Conservation (phyloP, 2,888 invertebrate genomes). For the Andrena camellia region DNA sequence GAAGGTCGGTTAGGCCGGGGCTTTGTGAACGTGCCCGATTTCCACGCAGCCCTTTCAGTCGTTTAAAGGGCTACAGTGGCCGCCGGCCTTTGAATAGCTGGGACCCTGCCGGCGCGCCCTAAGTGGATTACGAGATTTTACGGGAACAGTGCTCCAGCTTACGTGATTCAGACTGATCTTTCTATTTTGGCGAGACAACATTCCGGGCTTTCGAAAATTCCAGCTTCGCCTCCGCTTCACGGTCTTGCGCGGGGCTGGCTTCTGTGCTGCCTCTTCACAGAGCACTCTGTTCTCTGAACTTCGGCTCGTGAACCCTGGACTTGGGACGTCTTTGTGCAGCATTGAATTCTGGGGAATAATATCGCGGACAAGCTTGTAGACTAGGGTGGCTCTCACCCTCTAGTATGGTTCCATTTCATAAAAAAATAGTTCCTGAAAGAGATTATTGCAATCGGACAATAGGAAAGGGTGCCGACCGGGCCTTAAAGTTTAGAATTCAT, state of each 20-base stretch:
- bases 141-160: constrained; percentile 25
- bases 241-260: neutral
- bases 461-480: no score
- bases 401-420: no score
- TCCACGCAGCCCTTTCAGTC: constrained; percentile 12
- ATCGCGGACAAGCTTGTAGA: no score
- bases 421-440: no score
- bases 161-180: constrained; percentile 24
- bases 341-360: no score
- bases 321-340: no score
- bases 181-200: constrained; percentile 31
- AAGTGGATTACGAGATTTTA: constrained; percentile 48
- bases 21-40: constrained; percentile 24
- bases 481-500: no score
- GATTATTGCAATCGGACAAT: no score
- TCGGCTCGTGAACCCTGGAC: no score
- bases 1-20: constrained; percentile 7
- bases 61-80: constrained; percentile 31
- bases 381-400: no score
- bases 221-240: neutral
- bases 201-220: neutral
- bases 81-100: constrained; percentile 21
- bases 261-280: no score
- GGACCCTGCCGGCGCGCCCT: neutral
- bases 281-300: no score